Conservation (phyloP, 2,888 invertebrate genomes). For the Gasteruption jaculator region DNA sequence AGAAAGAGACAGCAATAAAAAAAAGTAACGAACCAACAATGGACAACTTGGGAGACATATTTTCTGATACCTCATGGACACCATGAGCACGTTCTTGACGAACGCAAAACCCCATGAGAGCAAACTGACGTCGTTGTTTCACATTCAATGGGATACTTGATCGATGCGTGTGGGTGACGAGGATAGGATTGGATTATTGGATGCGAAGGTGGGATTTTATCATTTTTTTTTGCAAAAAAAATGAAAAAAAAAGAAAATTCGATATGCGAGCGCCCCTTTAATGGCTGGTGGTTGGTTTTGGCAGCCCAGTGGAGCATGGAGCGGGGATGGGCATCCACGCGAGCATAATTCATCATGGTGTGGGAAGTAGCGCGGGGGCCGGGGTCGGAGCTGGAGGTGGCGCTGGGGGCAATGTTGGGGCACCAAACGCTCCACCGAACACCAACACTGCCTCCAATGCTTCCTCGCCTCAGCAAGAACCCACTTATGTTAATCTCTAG, state of each 20-base stretch:
- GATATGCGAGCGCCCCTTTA: conserved; percentile 51
- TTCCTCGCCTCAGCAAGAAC: conserved; percentile 66
- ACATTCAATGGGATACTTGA: no score
- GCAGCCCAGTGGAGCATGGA: conserved; percentile 55
- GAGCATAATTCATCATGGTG: conserved; percentile 52
- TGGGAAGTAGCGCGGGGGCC: conserved; percentile 53
- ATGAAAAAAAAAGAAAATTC: no score
- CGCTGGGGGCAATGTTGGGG: conserved; percentile 53
- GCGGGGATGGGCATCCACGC: conserved; percentile 54
- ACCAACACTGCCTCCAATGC: conserved; percentile 53
- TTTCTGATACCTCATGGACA: conserved; percentile 40
- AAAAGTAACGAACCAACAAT: no score
- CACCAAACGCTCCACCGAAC: conserved; percentile 60
- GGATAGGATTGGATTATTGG: conserved; percentile 25
- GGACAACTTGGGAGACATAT: conserved; percentile 50
- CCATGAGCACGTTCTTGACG: conserved; percentile 9
- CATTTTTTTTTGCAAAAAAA: no score
- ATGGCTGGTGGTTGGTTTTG: conserved; percentile 53
- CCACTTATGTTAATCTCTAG: conserved; percentile 93
- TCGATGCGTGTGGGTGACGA: conserved; percentile 40
- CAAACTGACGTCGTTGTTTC: no score
- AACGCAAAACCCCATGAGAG: no score
- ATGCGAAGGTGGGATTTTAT: conserved; percentile 26
- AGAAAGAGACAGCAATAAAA: no score
- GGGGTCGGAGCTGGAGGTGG: conserved; percentile 49